Base-by-base conservation (phyloP, 1,140 invertebrate genomes). In the Solen grandis region DNA sequence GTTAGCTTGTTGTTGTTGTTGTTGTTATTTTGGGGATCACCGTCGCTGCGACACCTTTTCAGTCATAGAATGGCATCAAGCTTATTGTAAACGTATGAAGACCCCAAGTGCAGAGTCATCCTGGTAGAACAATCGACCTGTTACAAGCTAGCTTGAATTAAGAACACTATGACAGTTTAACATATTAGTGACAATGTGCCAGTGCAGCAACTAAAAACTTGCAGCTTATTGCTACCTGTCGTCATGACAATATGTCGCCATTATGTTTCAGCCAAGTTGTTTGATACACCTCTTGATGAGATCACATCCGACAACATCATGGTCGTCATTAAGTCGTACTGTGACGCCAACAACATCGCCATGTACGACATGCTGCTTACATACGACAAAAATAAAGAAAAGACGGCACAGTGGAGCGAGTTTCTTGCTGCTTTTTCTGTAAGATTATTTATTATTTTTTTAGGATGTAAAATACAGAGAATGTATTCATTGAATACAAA, bases 301-400 rank as follows among this genome's bases (percentile, higher is more conserved):
- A 27, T 78, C 4, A 79, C 68, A 14, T 14, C 69, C 27, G 69
- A 70, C 13, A 78, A 68, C 52, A 62, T 83, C 19, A 63, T 83
- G 46, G 52, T 27, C 22, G 31, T 52, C 13, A 68, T 83, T n/a
- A 74, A 74, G 29, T 5, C 60, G n/a, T 83, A 68, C 29, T 74
- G 74, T 33, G 65, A 73, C 2, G 69, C 46, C n/a, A 68, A 83
- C 16, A 46, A 60, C 27, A 16, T 79, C 2, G 35, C 22, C 22
- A 38, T 83, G 13, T 72, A 77, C 16, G 81, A 83, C 22, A 29
- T 36, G 10, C 60, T 83, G 19, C 4, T 75, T 2, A 59, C 27
- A n/a, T 59, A 59, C 25, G 81, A 83, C 59, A 78, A 57, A 33
- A 59, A 41, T 13, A 79, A 74, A n/a, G 62, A 74, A 4, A 70